These are phyloP conservation scores for Drosophila nigritarsus DNA, from an alignment of 2,888 invertebrate species.

Conservation along the genomic window DNA sequence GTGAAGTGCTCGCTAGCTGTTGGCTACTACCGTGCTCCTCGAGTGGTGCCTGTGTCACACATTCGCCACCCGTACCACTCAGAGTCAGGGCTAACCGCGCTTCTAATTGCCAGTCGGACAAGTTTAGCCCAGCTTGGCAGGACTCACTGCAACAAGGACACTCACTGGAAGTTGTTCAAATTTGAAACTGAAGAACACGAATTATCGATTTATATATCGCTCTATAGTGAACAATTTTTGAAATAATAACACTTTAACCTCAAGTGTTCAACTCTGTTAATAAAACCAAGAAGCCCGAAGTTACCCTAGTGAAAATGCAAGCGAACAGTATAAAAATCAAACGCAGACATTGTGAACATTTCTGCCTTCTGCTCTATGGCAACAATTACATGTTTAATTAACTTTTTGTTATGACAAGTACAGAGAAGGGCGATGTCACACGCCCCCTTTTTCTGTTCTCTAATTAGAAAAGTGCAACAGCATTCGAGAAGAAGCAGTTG, in stretches of 20 bases:
- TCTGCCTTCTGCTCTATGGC: slow-evolving; percentile 48
- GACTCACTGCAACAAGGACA: slow-evolving; percentile 28
- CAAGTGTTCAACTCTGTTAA: neutral
- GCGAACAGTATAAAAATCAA: slow-evolving; percentile 7
- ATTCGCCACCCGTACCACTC: slow-evolving; percentile 15
- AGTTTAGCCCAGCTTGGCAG: slow-evolving; percentile 16
- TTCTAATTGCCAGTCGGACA: slow-evolving; percentile 58
- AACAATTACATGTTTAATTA: slow-evolving; percentile 79
- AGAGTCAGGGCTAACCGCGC: slow-evolving; percentile 28
- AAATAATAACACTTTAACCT: neutral
- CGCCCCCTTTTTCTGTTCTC: neutral
- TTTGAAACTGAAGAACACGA: neutral
- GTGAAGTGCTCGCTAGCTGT: slow-evolving; percentile 45
- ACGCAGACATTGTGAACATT: slow-evolving; percentile 47
- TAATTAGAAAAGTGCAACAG: slow-evolving; percentile 38
- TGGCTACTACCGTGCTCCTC: slow-evolving; percentile 24
- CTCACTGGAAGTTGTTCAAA: slow-evolving; percentile 33
- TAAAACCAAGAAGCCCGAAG: slow-evolving; percentile 13
- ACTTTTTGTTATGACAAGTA: slow-evolving; percentile 72
- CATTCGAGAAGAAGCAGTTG: neutral
- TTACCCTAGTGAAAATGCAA: slow-evolving; percentile 11
- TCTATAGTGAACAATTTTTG: neutral
- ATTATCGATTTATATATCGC: slow-evolving; percentile 1
- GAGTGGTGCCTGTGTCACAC: slow-evolving; percentile 45
- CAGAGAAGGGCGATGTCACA: slow-evolving; percentile 9